Evolutionary conservation across 2,888 invertebrate genomes (phyloP), one percentile per base, ranked within the genome.

Genomic region (Pristionchus fissidentatus): DNA sequence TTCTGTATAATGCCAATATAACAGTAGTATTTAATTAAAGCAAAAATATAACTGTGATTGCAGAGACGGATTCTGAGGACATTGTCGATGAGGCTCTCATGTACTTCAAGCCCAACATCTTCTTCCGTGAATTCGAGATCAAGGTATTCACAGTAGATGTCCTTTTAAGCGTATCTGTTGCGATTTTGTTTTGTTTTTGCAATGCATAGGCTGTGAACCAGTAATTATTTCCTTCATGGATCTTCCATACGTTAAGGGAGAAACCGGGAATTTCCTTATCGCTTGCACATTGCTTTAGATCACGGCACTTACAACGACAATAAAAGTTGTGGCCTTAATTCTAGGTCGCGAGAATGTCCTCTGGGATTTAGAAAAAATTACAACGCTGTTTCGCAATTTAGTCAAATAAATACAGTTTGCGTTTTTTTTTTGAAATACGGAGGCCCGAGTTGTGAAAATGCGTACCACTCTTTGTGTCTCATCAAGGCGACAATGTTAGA

Each of bases 21-120:
- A 62, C 15, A 7, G 13, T 26, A 4, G n/a, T 35, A 5, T 62
- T 62, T n/a, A 26, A 1, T 1, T 43, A 15, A 41, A 10, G 19
- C 52, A 15, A 10, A 19, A 49, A 49, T 49, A n/a, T n/a, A n/a
- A 49, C 10, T 49, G 19, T 49, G n/a, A 15, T 84, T 87, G 26
- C 77, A 88, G 87, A 87, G 84, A 87, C 86, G 38, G 94, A 93
- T n/a, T 94, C 95, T 82, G 95, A 96, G 70, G 99, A 99, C 93
- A 96, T 99, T 87, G 96, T 99, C 89, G 99, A 99, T 93, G 99
- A 99, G 94, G 96, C 98, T 82, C 94, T 99, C 52, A 96, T 96
- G 92, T 99, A 95, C 93, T 99, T 99, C 93, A 98, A 97, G 94
- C 98, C 99, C 0, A 99, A 99, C 94, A 97, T 99, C 0, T 99